Evolutionary conservation across 1,140 invertebrate species (phyloP), one percentile per base, ranked within the genome.

Genomic region (Ericerus pela): DNA sequence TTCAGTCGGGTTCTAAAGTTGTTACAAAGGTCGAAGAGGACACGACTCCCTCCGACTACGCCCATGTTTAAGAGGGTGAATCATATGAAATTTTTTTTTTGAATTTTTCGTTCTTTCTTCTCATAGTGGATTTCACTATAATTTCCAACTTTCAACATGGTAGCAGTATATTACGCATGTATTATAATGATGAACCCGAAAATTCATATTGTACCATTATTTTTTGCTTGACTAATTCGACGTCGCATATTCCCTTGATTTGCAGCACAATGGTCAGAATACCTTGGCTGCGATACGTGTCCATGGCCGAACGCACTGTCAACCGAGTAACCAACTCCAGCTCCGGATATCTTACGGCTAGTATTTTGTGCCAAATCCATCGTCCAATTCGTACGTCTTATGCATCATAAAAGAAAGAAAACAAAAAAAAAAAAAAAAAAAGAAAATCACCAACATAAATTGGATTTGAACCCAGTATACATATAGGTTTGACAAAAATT

Each of bases 241-340:
- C 31, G 30, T 62, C 55, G 31, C 61, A 62, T 14, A 30, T 28
- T 6, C 81, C 80, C 67, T 76, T 76, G 3, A 82, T 69, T 51
- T 72, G 72, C 5, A 83, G 67, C 3, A 84, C 66, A 2, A 82
- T 75, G 61, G 80, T 76, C 58, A 82, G 75, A 51, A 84, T 77
- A n/a, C 80, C 80, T 57, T 81, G 79, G 63, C 82, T 83, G 58
- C 79, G 69, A n/a, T 75, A 73, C 0, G 80, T 82, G 64, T 83
- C 80, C 11, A 82, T 71, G 8, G 81, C 66, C 0, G 78, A 76
- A 18, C 80, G 72, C 3, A 82, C 73, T n/a, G 80, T 80, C 33
- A 76, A 76, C 0, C 72, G 74, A 58, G 72, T 70, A 24, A 81
- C 75, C 63, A 83, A 81, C 59, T 79, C 75, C 28, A 81, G 62